Evolutionary conservation across 2,113 vertebrate species (phyloP).

Genomic region (Saguinus imperator): DNA sequence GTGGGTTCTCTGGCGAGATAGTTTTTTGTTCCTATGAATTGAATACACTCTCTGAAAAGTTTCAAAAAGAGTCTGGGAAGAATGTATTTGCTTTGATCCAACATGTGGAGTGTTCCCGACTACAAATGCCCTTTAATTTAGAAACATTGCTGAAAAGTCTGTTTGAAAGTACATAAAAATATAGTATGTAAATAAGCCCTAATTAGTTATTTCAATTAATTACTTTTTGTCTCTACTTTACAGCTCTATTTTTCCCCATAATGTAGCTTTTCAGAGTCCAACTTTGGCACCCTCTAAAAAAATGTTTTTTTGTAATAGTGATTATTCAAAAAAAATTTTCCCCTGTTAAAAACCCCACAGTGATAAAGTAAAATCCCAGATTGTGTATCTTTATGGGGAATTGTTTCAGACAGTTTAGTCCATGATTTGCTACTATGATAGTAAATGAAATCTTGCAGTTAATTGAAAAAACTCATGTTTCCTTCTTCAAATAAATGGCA

Average conservation of each 20-base stretch:
- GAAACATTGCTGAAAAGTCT: slow-evolving; percentile 69
- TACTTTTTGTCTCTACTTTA: slow-evolving; percentile 63
- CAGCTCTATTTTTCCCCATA: slow-evolving; percentile 45
- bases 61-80: slow-evolving; percentile 74
- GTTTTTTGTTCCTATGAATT: slow-evolving; percentile 79
- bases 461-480: slow-evolving; percentile 52
- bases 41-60: slow-evolving; percentile 74
- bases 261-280: slow-evolving; percentile 44
- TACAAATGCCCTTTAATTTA: slow-evolving; percentile 70
- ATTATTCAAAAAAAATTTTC: slow-evolving; percentile 65
- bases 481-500: slow-evolving; percentile 43
- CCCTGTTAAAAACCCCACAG: slow-evolving; percentile 39
- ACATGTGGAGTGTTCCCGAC: slow-evolving; percentile 65
- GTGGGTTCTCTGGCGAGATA: slow-evolving; percentile 74
- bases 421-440: slow-evolving; percentile 17
- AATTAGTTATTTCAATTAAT: slow-evolving; percentile 79
- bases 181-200: slow-evolving; percentile 76
- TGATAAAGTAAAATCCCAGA: slow-evolving; percentile 56
- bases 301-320: slow-evolving; percentile 50
- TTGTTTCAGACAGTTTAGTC: slow-evolving; percentile 48
- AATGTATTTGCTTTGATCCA: slow-evolving; percentile 78
- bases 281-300: slow-evolving; percentile 58
- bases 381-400: slow-evolving; percentile 43
- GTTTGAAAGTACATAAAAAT: slow-evolving; percentile 75
- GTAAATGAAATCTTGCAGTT: slow-evolving; percentile 59